Conservation (phyloP, 37 sponge, comb jelly and placozoan species). For the Lycopodina hypogea region DNA sequence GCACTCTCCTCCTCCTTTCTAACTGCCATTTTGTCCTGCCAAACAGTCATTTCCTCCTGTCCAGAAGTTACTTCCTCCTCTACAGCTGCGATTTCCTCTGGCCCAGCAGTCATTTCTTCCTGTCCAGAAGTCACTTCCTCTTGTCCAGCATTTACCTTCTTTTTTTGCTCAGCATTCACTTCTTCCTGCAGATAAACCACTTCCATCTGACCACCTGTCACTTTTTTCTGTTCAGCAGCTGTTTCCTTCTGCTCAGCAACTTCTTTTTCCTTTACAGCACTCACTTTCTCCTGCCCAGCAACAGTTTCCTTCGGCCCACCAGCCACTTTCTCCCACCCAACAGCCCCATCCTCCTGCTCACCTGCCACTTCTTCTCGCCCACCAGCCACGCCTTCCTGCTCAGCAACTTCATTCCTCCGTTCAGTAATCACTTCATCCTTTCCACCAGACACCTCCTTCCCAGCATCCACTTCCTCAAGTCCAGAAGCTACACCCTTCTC, state of each 20-base stretch:
- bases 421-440: background rate
- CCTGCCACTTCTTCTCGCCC: conserved; percentile 1
- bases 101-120: too few species aligned
- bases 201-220: background rate
- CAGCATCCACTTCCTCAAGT: background rate
- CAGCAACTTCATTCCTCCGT: background rate
- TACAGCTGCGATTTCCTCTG: too few species aligned
- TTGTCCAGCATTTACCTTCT: background rate
- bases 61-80: too few species aligned
- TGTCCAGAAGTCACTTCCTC: background rate
- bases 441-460: background rate
- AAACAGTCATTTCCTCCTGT: too few species aligned
- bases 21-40: too few species aligned
- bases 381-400: background rate
- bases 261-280: background rate
- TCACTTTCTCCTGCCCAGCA: background rate
- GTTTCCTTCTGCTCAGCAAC: too few species aligned
- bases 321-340: background rate
- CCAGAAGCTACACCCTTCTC: background rate
- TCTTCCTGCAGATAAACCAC: background rate
- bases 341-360: background rate
- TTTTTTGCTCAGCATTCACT: too few species aligned
- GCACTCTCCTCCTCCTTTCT: background rate
- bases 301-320: background rate
- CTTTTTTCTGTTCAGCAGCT: background rate